Conservation (phyloP, 1,140 invertebrate genomes). For the Diploscapter pachys region DNA sequence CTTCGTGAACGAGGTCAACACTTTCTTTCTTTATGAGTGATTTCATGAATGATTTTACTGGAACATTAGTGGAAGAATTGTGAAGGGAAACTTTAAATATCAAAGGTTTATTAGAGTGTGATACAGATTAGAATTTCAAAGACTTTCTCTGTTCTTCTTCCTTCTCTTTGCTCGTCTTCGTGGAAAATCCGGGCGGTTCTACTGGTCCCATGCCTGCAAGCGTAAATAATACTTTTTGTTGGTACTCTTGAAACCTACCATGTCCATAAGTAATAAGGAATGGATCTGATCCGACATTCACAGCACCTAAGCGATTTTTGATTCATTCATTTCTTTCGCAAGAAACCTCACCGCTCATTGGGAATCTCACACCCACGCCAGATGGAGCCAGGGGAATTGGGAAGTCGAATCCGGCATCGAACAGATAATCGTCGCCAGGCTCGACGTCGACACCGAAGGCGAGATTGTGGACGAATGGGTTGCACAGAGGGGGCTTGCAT, state of each 20-base stretch:
- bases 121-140: too few species aligned
- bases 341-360: slow-evolving; percentile 21
- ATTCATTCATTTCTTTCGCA: background rate
- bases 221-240: too few species aligned
- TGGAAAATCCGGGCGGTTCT: slow-evolving; percentile 41
- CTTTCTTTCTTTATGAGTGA: too few species aligned
- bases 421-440: slow-evolving; percentile 40
- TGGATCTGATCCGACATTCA: slow-evolving; percentile 44
- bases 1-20: too few species aligned
- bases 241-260: background rate
- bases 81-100: too few species aligned
- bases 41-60: too few species aligned
- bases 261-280: slow-evolving; percentile 45
- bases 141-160: background rate
- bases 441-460: slow-evolving; percentile 46
- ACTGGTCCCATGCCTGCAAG: slow-evolving; percentile 37
- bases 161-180: background rate
- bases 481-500: slow-evolving; percentile 44
- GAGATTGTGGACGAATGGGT: slow-evolving; percentile 42
- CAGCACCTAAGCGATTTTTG: slow-evolving; percentile 21
- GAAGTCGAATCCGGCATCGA: slow-evolving; percentile 43
- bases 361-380: slow-evolving; percentile 42
- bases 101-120: too few species aligned
- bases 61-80: too few species aligned
- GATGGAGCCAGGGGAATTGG: slow-evolving; percentile 40